Evolutionary conservation across 2,797 vertebrate genomes (phyloP), one percentile per base, ranked within the genome.

Genomic region (Coreius guichenoti): DNA sequence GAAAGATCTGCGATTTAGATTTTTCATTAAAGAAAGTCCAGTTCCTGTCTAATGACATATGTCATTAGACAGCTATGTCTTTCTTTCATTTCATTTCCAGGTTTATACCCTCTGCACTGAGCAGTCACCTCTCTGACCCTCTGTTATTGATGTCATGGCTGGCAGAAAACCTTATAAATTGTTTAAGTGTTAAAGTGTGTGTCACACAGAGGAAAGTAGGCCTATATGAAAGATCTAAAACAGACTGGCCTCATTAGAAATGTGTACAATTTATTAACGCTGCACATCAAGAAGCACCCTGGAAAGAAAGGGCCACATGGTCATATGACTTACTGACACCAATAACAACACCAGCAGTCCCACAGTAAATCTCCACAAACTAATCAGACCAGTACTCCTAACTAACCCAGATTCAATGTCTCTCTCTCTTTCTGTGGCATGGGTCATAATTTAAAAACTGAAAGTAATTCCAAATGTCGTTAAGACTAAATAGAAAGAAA

Each of bases 391-490:
- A 89, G 87, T 90, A 81, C 72, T 85, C 65, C 89, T 87, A 90
- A 85, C 68, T 82, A 92, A 92, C 91, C 69, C 82, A 92, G 91
- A 92, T 85, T 80, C 43, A 67, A 47, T 85, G 26, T 36, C 87
- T 88, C 47, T 23, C 39, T 61, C 36, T 61, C 58, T 36, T 4
- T 83, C 67, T 70, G 63, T 76, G 75, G 65, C 56, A 78, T 67
- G 47, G 39, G 79, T 90, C 45, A 69, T 88, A 79, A 51, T 81
- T 51, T 23, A 88, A 91, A 92, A 82, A 88, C 83, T 93, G 17
- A 43, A 94, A 95, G 91, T 89, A 94, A 94, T 90, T 87, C 93
- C 93, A 94, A 88, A 92, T 95, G 92, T 86, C 79, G 3, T 56
- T 56, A 8, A 70, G 23, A 39, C 13, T 2, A 26, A 26, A 31